Evolutionary conservation across 1,140 invertebrate species (phyloP).

Genomic region (Sitobion miscanthi): DNA sequence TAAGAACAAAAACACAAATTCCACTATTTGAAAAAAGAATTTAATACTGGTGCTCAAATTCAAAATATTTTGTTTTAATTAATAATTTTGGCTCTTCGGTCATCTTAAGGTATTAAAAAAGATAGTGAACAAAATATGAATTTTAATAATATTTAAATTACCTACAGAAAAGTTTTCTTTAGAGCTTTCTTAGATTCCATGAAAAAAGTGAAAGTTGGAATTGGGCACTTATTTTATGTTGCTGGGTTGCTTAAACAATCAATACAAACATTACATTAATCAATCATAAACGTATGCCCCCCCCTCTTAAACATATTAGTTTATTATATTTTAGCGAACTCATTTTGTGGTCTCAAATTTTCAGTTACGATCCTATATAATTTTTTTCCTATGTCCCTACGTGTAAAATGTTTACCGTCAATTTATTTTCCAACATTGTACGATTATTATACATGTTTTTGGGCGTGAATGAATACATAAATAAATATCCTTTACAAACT

Average conservation of each 20-base stretch:
- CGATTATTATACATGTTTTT: not conserved
- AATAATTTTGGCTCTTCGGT: not conserved
- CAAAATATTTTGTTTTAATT: not conserved
- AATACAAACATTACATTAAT: not conserved
- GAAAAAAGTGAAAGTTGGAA: not conserved
- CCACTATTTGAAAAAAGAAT: not conserved
- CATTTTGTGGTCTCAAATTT: not conserved
- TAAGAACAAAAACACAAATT: not conserved
- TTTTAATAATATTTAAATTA: too few relatives aligned
- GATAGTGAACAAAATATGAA: not conserved
- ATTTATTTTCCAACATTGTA: not conserved
- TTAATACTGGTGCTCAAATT: not conserved
- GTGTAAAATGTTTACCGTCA: not conserved
- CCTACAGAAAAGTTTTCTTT: not conserved
- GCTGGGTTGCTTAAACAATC: not conserved
- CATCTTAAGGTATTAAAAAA: not conserved
- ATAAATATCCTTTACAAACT: not conserved
- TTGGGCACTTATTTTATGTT: not conserved
- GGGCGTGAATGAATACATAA: not conserved
- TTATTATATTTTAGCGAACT: not conserved
- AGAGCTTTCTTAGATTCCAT: not conserved
- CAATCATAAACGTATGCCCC: not conserved
- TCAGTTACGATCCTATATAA: not conserved
- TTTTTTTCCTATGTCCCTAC: not conserved
- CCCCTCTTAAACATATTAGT: not conserved